These are phyloP conservation scores for Chiloscyllium punctatum DNA, from an alignment of 2,797 vertebrate species.

Conservation along the genomic window DNA sequence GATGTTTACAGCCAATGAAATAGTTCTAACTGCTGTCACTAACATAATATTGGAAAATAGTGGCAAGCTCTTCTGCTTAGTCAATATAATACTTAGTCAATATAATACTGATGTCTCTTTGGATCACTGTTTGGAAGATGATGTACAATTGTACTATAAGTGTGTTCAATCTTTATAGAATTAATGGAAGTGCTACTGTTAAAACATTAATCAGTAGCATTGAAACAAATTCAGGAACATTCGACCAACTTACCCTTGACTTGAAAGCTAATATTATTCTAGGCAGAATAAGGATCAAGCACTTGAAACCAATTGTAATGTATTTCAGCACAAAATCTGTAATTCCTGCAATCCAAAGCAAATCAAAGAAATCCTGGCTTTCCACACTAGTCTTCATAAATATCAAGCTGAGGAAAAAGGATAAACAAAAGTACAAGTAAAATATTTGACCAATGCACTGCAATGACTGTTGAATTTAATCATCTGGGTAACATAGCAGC, in stretches of 20 bases:
- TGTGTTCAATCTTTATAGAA: background rate
- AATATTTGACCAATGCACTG: background rate
- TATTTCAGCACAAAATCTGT: slow-evolving; percentile 93
- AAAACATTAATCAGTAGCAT: background rate
- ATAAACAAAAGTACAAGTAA: background rate
- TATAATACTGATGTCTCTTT: background rate
- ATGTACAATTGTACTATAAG: background rate
- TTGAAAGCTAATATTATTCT: slow-evolving; percentile 89
- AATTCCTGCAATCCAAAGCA: slow-evolving; percentile 93
- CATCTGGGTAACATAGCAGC: background rate
- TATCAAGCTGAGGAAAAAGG: slow-evolving; percentile 67
- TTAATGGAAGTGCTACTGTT: background rate
- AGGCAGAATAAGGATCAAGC: slow-evolving; percentile 81
- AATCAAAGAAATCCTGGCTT: slow-evolving; percentile 85
- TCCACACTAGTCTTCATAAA: slow-evolving; percentile 86
- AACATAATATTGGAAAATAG: background rate
- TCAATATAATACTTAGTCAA: background rate
- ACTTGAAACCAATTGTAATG: slow-evolving; percentile 85
- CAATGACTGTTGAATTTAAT: background rate
- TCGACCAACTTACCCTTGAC: slow-evolving; percentile 69
- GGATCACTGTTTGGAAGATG: background rate
- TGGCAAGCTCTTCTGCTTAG: background rate
- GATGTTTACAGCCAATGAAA: background rate
- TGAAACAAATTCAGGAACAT: background rate
- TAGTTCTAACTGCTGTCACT: background rate